These are phyloP conservation scores for Tetragnatha versicolor DNA, from an alignment of 1,140 invertebrate genomes.

Conservation along the genomic window DNA sequence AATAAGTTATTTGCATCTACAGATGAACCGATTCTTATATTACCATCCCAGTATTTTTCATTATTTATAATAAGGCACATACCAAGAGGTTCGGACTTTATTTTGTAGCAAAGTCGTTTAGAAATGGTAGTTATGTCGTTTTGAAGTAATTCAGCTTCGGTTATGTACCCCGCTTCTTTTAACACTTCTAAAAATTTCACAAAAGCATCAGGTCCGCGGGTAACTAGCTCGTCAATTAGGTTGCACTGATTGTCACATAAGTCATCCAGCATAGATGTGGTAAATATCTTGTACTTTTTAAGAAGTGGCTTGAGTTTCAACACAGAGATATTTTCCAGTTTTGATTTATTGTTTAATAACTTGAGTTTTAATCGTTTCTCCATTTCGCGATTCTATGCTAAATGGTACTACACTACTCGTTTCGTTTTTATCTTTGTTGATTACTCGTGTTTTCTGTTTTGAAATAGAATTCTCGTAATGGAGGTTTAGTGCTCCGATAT, in stretches of 20 bases:
- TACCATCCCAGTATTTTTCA: not conserved
- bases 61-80: slow-evolving; percentile 31
- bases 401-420: too few species aligned
- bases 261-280: slow-evolving; percentile 8
- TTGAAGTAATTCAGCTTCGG: slow-evolving; percentile 1
- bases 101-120: slow-evolving; percentile 3
- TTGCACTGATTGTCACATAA: not conserved
- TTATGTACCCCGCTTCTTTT: not conserved
- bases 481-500: too few species aligned
- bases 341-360: too few species aligned
- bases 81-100: slow-evolving; percentile 4
- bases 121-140: not conserved
- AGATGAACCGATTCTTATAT: not conserved
- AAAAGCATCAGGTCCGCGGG: slow-evolving; percentile 18
- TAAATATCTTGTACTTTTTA: slow-evolving; percentile 3
- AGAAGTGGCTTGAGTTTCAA: not conserved
- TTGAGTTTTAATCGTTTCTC: too few species aligned
- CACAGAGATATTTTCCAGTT: too few species aligned
- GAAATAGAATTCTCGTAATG: too few species aligned
- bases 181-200: slow-evolving; percentile 15
- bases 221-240: slow-evolving; percentile 9
- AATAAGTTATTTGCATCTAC: not conserved
- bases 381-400: too few species aligned
- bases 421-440: too few species aligned
- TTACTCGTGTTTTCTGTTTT: too few species aligned